Conservation (phyloP, 2,797 vertebrate genomes). For the Eupleurogrammus muticus region DNA sequence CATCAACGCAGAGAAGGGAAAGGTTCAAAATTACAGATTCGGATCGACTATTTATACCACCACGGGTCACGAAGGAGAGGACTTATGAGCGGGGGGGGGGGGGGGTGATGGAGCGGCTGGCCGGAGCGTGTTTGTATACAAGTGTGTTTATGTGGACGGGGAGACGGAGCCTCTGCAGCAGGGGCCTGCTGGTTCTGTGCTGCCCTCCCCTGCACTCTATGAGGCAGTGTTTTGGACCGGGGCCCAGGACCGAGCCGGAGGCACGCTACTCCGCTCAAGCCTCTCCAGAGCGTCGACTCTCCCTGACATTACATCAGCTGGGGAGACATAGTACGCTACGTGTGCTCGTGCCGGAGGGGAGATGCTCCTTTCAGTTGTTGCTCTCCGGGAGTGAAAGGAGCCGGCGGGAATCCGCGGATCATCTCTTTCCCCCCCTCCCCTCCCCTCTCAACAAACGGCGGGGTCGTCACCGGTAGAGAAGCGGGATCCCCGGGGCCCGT, state of each 20-base stretch:
- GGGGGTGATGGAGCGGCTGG: constrained; percentile 36
- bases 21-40: constrained; percentile 1
- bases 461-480: constrained; percentile 28
- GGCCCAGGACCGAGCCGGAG: constrained; percentile 87
- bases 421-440: constrained; percentile 9
- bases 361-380: constrained; percentile 57
- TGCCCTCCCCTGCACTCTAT: constrained; percentile 77
- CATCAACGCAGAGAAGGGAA: neutral
- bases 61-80: constrained; percentile 50
- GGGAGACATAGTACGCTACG: constrained; percentile 60
- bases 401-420: constrained; percentile 40
- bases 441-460: too few species aligned
- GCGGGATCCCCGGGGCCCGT: neutral
- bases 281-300: constrained; percentile 75
- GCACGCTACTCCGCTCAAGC: constrained; percentile 74
- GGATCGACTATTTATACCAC: neutral
- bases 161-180: constrained; percentile 63
- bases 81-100: constrained; percentile 57
- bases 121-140: constrained; percentile 47
- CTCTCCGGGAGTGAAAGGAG: constrained; percentile 40
- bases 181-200: constrained; percentile 73
- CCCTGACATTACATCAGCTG: constrained; percentile 78
- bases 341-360: constrained; percentile 34
- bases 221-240: constrained; percentile 85
- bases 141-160: constrained; percentile 52